These are phyloP conservation scores for Sebastes taczanowskii DNA, from an alignment of 2,797 vertebrate genomes.

Conservation along the genomic window DNA sequence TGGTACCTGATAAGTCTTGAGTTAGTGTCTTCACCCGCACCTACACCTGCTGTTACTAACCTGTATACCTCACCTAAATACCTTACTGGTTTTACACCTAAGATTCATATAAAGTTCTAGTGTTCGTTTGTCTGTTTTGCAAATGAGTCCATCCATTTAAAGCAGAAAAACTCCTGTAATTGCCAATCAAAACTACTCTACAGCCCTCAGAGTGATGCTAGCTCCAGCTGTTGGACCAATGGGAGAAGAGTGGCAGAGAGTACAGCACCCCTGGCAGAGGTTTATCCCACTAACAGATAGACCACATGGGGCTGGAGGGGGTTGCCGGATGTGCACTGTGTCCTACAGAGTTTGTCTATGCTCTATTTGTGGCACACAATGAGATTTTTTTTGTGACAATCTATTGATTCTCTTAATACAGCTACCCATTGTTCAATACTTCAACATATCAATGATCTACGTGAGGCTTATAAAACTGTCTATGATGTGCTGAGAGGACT, in stretches of 20 bases:
- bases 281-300: conserved; percentile 37
- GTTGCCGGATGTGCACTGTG: conserved; percentile 27
- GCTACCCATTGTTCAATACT: conserved; percentile 41
- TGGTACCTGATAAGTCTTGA: conserved; percentile 45
- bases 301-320: conserved; percentile 8
- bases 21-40: not conserved
- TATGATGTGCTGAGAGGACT: not conserved
- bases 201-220: conserved; percentile 4
- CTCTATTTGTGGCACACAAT: conserved; percentile 54
- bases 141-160: conserved; percentile 8
- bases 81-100: not conserved
- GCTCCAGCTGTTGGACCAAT: conserved; percentile 18
- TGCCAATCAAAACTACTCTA: not conserved
- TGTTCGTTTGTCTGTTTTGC: not conserved
- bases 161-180: not conserved
- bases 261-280: conserved; percentile 24
- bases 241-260: conserved; percentile 15
- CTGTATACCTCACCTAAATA: not conserved
- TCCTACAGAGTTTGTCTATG: conserved; percentile 16
- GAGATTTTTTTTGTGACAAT: conserved; percentile 22
- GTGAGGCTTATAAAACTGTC: conserved; percentile 1
- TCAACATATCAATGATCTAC: conserved; percentile 32
- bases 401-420: conserved; percentile 60
- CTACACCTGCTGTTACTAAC: not conserved
- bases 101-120: not conserved